Evolutionary conservation across 2,797 vertebrate species (phyloP).

Genomic region (Pseudopleuronectes americanus): DNA sequence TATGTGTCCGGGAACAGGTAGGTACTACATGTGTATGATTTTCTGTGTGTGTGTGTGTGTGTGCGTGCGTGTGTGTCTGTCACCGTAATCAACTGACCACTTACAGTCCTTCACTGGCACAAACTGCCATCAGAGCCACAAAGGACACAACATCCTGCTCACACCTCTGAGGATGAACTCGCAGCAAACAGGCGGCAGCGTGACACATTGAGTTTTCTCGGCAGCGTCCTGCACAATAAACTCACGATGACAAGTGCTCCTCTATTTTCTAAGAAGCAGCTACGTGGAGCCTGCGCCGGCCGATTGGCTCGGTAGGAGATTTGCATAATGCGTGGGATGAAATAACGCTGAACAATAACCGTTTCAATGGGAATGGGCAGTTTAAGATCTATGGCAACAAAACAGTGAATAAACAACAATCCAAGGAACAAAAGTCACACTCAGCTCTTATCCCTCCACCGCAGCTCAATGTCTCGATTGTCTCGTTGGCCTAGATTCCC

Average conservation of each 20-base stretch:
- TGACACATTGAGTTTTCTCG: slow-evolving; percentile 33
- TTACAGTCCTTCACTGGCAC: slow-evolving; percentile 10
- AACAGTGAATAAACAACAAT: slow-evolving; percentile 65
- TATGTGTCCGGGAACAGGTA: too few species aligned
- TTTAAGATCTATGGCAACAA: slow-evolving; percentile 71
- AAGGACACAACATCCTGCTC: slow-evolving; percentile 38
- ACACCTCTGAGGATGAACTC: slow-evolving; percentile 41
- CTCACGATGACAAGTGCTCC: slow-evolving; percentile 54
- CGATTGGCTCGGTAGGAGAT: slow-evolving; percentile 58
- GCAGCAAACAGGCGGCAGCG: slow-evolving; percentile 7
- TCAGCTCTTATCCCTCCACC: slow-evolving; percentile 43
- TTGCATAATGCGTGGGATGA: slow-evolving; percentile 64
- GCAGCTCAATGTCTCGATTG: slow-evolving; percentile 55
- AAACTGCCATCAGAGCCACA: slow-evolving; percentile 40
- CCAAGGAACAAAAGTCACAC: slow-evolving; percentile 56
- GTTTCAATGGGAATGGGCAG: slow-evolving; percentile 54
- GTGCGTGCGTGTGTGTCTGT: not conserved
- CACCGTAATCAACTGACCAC: not conserved
- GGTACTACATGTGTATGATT: too few species aligned
- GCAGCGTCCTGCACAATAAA: slow-evolving; percentile 35
- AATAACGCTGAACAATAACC: slow-evolving; percentile 61
- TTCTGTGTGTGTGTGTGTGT: too few species aligned
- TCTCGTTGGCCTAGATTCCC: slow-evolving; percentile 54
- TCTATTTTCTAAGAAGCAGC: slow-evolving; percentile 39
- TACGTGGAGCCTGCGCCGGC: slow-evolving; percentile 42